Conservation (phyloP, 2,888 invertebrate genomes). For the Amorpha juglandis region DNA sequence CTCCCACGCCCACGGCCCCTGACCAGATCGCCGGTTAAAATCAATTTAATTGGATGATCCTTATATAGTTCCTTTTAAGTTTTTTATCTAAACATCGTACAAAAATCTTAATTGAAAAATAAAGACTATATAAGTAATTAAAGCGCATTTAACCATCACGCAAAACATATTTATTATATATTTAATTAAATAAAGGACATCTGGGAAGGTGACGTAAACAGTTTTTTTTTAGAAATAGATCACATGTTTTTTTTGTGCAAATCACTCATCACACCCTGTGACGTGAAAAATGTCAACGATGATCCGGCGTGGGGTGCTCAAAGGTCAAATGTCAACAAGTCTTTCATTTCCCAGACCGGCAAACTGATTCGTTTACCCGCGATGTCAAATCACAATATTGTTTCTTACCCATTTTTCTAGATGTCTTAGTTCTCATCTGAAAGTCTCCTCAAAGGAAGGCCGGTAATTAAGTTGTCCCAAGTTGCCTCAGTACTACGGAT, state of each 20-base stretch:
- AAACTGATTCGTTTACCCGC: slow-evolving; percentile 41
- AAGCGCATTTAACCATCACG: not conserved
- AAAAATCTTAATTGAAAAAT: slow-evolving; percentile 14
- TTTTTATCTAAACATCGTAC: not conserved
- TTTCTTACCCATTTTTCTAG: slow-evolving; percentile 43
- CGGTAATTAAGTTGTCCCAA: slow-evolving; percentile 57
- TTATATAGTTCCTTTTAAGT: slow-evolving; percentile 32
- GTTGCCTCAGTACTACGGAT: slow-evolving; percentile 51
- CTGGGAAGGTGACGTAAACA: too few relatives aligned
- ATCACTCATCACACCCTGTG: slow-evolving; percentile 25
- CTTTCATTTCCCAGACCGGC: slow-evolving; percentile 29
- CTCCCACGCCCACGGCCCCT: slow-evolving; percentile 24
- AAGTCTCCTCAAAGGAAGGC: slow-evolving; percentile 54
- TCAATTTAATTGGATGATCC: slow-evolving; percentile 44
- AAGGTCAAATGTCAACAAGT: slow-evolving; percentile 27
- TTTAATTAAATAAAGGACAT: too few relatives aligned
- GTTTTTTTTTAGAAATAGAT: not conserved
- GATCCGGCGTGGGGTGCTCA: not conserved
- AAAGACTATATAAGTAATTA: not conserved
- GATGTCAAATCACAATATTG: slow-evolving; percentile 44
- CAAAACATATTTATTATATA: too few relatives aligned
- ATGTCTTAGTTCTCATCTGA: slow-evolving; percentile 36
- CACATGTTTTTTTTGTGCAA: not conserved
- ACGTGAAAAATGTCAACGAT: slow-evolving; percentile 1
- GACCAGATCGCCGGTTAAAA: slow-evolving; percentile 31